Base-by-base conservation (phyloP, 1,140 invertebrate species). In the Danaus plexippus region DNA sequence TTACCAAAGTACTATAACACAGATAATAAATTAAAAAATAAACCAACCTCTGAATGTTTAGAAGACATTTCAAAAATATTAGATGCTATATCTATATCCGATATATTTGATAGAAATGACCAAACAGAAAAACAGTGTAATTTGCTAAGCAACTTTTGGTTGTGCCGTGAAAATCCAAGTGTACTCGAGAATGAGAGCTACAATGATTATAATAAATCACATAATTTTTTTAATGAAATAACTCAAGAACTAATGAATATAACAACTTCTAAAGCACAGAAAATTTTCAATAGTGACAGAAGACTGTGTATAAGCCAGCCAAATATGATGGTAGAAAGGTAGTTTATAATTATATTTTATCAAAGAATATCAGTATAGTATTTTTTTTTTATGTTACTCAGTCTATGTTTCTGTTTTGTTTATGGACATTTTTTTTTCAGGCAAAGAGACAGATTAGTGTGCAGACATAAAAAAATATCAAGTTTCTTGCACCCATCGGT, bases 141-240 rank as follows among this genome's bases (percentile, higher is more conserved):
- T 53, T 67, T 78, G 12, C 60, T 59, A 54, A 66, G 68, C 32
- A 52, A 63, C 22, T 78, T 82, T 13, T 87, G 84, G 83, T 59
- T 58, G 45, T 57, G 48, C 15, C 43, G 49, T 22, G 77, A 80
- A 62, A 63, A 51, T 59, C 63, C 77, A 42, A 86, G 81, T 73
- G 66, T 86, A 42, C 75, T 77, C 52, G 82, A 85, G 60, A 65
- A 54, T 49, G 80, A 86, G 56, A 73, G 73, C 61, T 64, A 73
- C 11, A 64, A 72, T 9, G 63, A 57, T 56, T 85, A 76, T 61
- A 63, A 66, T 45, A 74, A 59, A 54, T 56, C 57, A 41, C 9
- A 77, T 54, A 66, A 75, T 32, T 18, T 73, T 11, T 62, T 45
- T 32, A 61, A 64, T 53, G 64, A 81, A 47, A 78, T 82, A 54